Evolutionary conservation across 1,140 invertebrate species (phyloP).

Genomic region (Sipha flava): DNA sequence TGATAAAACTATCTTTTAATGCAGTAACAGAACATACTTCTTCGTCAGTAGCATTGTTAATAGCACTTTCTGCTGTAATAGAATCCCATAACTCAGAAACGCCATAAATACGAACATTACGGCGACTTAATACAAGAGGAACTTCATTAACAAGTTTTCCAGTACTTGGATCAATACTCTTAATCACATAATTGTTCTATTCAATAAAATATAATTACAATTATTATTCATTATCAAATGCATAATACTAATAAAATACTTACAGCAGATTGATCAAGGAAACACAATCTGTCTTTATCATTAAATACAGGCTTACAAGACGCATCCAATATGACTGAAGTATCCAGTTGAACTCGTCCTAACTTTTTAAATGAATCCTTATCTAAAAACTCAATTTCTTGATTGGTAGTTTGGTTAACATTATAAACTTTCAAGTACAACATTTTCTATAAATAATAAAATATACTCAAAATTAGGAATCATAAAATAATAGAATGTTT

Average conservation of each 20-base stretch:
- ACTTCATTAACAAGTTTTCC: constrained; percentile 27
- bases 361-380: constrained; percentile 23
- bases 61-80: constrained; percentile 25
- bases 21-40: constrained; percentile 7
- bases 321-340: not conserved
- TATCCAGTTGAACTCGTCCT: constrained; percentile 4
- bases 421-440: not conserved
- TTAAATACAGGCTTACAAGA: constrained; percentile 10
- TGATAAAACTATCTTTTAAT: constrained; percentile 27
- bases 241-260: not conserved
- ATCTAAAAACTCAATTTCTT: constrained; percentile 25
- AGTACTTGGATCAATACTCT: constrained; percentile 18
- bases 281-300: constrained; percentile 17
- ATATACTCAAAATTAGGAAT: not conserved
- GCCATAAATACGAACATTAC: constrained; percentile 22
- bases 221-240: not conserved
- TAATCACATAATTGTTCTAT: constrained; percentile 14
- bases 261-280: constrained; percentile 8
- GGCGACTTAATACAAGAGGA: constrained; percentile 21
- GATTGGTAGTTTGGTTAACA: not conserved
- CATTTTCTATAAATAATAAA: constrained; percentile 41
- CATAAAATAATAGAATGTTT: constrained; percentile 52
- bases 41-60: constrained; percentile 23
- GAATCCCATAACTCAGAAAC: constrained; percentile 19
- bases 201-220: not conserved